phyloP scores from a whole-genome alignment of 2,888 invertebrate species.

The Blomia tropicalis region DNA sequence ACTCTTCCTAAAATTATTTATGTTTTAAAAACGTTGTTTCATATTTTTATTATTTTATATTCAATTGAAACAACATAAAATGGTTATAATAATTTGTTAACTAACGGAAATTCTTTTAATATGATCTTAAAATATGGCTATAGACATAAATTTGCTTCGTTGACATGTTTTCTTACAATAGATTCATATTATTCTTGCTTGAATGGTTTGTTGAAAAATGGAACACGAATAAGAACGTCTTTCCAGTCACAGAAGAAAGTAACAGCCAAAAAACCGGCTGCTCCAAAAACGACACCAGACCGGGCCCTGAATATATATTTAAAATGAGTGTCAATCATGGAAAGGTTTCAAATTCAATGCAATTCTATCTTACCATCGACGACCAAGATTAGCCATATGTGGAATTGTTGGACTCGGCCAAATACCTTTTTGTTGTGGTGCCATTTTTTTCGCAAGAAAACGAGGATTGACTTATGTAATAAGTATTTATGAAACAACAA shows the following conservation, averaged over 20 bases:
- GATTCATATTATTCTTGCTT: constrained; percentile 36
- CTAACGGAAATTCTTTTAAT: no score
- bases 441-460: neutral
- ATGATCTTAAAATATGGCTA: no score
- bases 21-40: no score
- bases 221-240: constrained; percentile 51
- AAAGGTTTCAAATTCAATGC: neutral
- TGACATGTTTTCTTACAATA: no score
- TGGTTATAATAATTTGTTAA: no score
- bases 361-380: constrained; percentile 3
- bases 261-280: constrained; percentile 43
- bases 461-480: neutral
- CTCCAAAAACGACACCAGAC: constrained; percentile 49
- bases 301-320: constrained; percentile 22
- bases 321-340: neutral
- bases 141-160: no score
- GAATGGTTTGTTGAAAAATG: constrained; percentile 59
- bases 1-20: no score
- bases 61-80: no score
- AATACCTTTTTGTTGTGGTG: neutral
- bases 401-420: constrained; percentile 3
- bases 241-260: constrained; percentile 67
- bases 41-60: no score
- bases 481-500: neutral
- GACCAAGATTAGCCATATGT: neutral